Conservation (phyloP, 2,888 invertebrate genomes). For the Fragum sueziense region DNA sequence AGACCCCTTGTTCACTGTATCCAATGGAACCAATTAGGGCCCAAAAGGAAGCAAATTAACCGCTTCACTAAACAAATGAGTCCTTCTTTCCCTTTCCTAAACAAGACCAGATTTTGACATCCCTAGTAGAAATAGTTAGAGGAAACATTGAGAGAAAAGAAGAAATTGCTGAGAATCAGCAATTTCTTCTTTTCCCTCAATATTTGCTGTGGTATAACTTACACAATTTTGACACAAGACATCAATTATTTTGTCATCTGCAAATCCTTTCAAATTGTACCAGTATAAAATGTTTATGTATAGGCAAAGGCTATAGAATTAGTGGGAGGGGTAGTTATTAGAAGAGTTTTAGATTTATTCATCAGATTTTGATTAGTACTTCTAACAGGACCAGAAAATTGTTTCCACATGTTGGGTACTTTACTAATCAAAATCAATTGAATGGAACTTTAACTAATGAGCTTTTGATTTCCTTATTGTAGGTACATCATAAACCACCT, state of each 20-base stretch:
- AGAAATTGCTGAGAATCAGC: too few species aligned
- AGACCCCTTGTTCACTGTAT: not conserved
- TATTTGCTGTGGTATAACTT: too few species aligned
- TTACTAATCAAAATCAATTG: not conserved
- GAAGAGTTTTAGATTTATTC: not conserved
- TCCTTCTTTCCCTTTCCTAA: not conserved
- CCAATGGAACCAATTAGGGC: slow-evolving; percentile 17
- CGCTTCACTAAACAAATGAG: slow-evolving; percentile 22
- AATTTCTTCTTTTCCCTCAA: too few species aligned
- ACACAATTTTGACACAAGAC: not conserved
- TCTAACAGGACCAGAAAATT: not conserved
- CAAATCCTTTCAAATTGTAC: not conserved
- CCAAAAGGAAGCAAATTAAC: slow-evolving; percentile 19
- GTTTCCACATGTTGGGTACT: not conserved
- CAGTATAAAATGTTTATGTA: not conserved
- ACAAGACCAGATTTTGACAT: too few species aligned
- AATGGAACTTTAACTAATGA: not conserved
- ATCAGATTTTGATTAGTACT: slow-evolving; percentile 3
- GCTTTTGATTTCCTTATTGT: not conserved
- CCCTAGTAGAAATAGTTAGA: too few species aligned
- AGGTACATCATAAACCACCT: too few species aligned
- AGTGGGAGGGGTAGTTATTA: not conserved
- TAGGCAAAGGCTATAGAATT: too few species aligned
- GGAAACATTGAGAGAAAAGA: too few species aligned
- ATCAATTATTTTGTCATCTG: not conserved